phyloP scores from a whole-genome alignment of 2,797 vertebrate genomes.

The Danio aesculapii region DNA sequence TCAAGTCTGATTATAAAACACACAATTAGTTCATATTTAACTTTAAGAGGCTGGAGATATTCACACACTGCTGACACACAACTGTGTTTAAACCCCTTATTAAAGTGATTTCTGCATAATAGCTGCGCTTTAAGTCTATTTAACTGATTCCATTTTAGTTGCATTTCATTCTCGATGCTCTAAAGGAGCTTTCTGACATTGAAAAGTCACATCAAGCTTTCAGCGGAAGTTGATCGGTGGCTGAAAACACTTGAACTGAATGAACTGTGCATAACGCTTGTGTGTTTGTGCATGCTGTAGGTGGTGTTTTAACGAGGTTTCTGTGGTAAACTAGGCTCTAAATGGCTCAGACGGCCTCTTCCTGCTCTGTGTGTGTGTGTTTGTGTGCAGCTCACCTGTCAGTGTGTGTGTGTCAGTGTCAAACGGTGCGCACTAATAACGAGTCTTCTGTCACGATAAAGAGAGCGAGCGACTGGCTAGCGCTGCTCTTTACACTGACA shows the following conservation, averaged over 20 bases:
- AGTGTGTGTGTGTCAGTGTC: conserved; percentile 51
- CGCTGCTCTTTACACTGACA: conserved; percentile 51
- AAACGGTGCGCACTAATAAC: conserved; percentile 38
- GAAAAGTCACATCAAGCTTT: no score
- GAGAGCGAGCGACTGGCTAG: conserved; percentile 3
- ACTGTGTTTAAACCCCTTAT: no score
- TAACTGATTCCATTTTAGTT: no score
- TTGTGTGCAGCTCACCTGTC: conserved; percentile 30
- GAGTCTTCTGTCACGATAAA: conserved; percentile 37
- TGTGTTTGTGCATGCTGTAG: conserved; percentile 27
- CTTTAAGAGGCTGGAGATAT: no score
- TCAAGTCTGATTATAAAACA: no score
- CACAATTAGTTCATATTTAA: no score
- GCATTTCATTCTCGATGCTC: no score
- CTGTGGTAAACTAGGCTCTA: conserved; percentile 39
- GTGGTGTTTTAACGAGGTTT: conserved; percentile 50
- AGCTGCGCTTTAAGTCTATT: no score
- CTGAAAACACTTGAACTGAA: conserved; percentile 9
- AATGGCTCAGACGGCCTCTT: conserved; percentile 41
- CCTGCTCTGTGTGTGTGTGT: conserved; percentile 53
- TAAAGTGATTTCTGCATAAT: no score
- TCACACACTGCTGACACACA: no score
- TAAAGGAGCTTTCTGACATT: no score
- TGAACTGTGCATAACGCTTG: background rate
- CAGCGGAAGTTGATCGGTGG: no score